Evolutionary conservation across 2,113 vertebrate species (phyloP), one percentile per base, ranked within the genome.

Genomic region (Oreocharis arfaki): DNA sequence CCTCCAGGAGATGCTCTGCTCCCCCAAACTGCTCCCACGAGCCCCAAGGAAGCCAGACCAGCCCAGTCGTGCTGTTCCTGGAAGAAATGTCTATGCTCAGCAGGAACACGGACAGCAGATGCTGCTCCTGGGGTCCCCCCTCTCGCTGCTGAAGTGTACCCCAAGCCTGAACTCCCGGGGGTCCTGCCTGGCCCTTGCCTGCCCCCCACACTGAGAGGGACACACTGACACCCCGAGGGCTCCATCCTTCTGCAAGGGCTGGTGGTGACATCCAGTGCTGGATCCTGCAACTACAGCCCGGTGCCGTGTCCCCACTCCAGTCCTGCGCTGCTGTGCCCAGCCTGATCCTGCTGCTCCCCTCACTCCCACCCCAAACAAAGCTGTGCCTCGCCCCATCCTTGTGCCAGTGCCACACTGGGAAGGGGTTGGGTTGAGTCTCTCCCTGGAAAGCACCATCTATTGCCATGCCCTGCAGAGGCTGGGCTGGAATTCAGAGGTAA

Each of bases 21-120:
- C 6, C 44, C 33, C 26, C 27, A 16, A 8, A 3, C 8, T 11
- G 7, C 55, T 35, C 42, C 3, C 15, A 4, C 1, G 0, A 16
- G 10, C 18, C n/a, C 52, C 0, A 10, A 41, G 16, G 19, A 14
- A 41, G 11, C 10, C 2, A 11, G 2, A 17, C 1, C 15, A 26
- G 42, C 84, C 37, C 32, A 2, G 13, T 1, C 1, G 0, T 9
- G 76, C 60, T 18, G 63, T 0, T 49, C 52, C 69, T 41, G 63
- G 32, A 20, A 19, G 13, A 55, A 21, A 11, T 5, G 3, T 6
- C 56, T 15, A 12, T 2, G 1, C 8, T 12, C 5, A 37, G 39
- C 8, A 11, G 37, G 41, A 23, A 7, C 26, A 9, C 10, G 11
- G 10, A 22, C 19, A 61, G 55, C 39, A 55, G 47, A 16, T 8